Percentiles rank a stretch among this genome's conserved stretches.
Conservation (phyloP, 2,888 invertebrate genomes). For the Nymphalis c-album region DNA sequence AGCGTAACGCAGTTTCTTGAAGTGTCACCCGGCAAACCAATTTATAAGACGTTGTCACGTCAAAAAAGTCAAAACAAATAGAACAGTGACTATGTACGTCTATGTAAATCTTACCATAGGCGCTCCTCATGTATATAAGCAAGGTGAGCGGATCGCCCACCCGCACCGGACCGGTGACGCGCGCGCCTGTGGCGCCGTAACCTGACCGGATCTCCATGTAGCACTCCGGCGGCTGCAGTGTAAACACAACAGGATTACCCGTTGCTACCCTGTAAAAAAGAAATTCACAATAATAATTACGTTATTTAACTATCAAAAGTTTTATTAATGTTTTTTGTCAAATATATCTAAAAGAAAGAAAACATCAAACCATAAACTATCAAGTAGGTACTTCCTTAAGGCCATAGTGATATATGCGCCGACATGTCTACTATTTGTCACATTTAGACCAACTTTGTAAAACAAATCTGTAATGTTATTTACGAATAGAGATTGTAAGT, state of each 20-base stretch:
- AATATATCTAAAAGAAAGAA: too few relatives aligned
- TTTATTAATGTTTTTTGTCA: too few relatives aligned
- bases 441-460: too few relatives aligned
- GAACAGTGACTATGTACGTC: neutral
- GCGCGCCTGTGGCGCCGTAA: slow-evolving; percentile 91
- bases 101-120: slow-evolving; percentile 86
- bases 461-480: too few relatives aligned
- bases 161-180: slow-evolving; percentile 93
- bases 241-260: slow-evolving; percentile 96
- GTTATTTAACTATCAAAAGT: neutral
- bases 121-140: slow-evolving; percentile 96
- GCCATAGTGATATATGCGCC: too few relatives aligned
- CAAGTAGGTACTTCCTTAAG: too few relatives aligned
- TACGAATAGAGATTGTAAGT: neutral
- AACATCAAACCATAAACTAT: too few relatives aligned
- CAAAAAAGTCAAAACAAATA: too few relatives aligned
- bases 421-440: too few relatives aligned
- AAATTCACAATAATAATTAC: neutral
- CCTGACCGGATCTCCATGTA: slow-evolving; percentile 97
- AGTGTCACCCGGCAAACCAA: too few relatives aligned
- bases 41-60: too few relatives aligned
- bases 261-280: slow-evolving; percentile 88
- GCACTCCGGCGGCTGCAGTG: slow-evolving; percentile 95
- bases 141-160: slow-evolving; percentile 96
- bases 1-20: too few relatives aligned